Percentiles rank a stretch among this genome's conserved stretches.
phyloP scores from a whole-genome alignment of 2,888 invertebrate species.

The Zootermopsis nevadensis region DNA sequence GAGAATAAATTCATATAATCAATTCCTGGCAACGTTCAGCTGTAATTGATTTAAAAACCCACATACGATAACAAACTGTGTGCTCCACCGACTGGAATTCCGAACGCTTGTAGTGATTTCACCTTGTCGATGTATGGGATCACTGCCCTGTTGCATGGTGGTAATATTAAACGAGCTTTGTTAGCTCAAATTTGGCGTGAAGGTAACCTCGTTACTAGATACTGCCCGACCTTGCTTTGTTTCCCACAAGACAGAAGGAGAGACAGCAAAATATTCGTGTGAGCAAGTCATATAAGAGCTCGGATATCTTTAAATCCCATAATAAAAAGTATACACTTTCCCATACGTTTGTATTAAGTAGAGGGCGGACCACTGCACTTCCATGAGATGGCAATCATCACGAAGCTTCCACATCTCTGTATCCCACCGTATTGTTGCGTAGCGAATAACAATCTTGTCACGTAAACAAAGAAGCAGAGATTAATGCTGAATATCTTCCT shows the following conservation, averaged over 20 bases:
- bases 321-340: not conserved
- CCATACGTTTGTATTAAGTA: not conserved
- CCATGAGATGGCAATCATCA: not conserved
- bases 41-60: too few relatives aligned
- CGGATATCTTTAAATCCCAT: not conserved
- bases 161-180: too few relatives aligned
- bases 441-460: not conserved
- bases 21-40: too few relatives aligned
- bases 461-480: not conserved
- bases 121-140: too few relatives aligned
- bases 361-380: not conserved
- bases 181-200: not conserved
- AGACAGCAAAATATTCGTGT: not conserved
- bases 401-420: not conserved
- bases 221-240: not conserved
- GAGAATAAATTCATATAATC: too few relatives aligned
- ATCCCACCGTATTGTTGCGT: not conserved
- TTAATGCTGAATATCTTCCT: too few relatives aligned
- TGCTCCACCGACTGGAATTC: too few relatives aligned
- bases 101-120: too few relatives aligned
- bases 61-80: too few relatives aligned
- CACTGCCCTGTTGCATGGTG: too few relatives aligned
- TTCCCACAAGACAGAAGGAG: not conserved
- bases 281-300: not conserved
- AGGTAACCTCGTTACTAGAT: not conserved